Evolutionary conservation across 1,140 invertebrate genomes (phyloP), one percentile per base, ranked within the genome.

Genomic region (Mizuhopecten yessoensis): DNA sequence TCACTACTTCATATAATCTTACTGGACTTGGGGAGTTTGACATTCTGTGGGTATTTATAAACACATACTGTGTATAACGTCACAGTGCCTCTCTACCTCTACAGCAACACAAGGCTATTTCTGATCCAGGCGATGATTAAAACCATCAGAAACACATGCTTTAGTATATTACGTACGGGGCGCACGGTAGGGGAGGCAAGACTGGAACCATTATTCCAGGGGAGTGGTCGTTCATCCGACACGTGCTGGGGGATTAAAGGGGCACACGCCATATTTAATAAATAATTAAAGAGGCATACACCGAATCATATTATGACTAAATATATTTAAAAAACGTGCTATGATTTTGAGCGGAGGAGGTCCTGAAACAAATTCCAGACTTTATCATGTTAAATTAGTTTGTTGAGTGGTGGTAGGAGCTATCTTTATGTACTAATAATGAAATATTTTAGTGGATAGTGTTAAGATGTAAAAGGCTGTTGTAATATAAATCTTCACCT

Each of bases 221-320:
- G 57, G 57, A 75, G 57, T 75, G 57, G 57, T 29, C 57, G 57
- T 29, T 75, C 57, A n/a, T 75, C 57, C n/a, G n/a, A 75, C 23
- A 29, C 57, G 57, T 75, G 57, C 57, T 75, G 57, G 29, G 57
- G 29, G 23, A 75, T 75, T 75, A 75, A 75, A 75, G n/a, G 57
- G 57, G 57, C 57, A 75, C 57, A 75, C 57, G 57, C 57, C 57
- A 75, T 75, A 75, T 75, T n/a, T 75, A 75, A 75, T 75, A 75
- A 75, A 75, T 75, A 29, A n/a, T 75, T n/a, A 75, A 75, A 75
- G 57, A 75, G 57, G 57, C 57, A 17, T 5, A 29, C 57, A 29
- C 57, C 23, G 57, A 75, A 29, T 29, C n/a, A 29, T 75, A 7
- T 29, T 75, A 75, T 75, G 57, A 0, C 57, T 29, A 75, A 0